These are phyloP conservation scores for Drosophila austrosaltans DNA, from an alignment of 2,888 invertebrate species.

Conservation along the genomic window DNA sequence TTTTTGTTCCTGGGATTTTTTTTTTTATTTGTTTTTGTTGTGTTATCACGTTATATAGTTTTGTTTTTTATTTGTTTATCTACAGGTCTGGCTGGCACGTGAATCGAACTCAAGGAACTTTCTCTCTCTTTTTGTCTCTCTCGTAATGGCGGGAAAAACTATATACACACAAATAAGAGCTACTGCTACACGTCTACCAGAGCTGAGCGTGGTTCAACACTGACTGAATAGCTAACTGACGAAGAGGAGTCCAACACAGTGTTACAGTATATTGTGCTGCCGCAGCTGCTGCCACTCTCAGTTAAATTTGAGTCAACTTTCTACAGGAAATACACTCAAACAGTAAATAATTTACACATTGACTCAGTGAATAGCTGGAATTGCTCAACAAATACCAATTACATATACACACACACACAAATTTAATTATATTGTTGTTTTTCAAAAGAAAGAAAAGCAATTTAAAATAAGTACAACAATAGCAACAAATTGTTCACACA, in stretches of 20 bases:
- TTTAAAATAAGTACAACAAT: constrained; percentile 11
- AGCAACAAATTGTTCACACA: constrained; percentile 27
- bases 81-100: constrained; percentile 59
- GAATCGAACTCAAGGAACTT: constrained; percentile 34
- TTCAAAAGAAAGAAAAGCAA: neutral
- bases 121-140: constrained; percentile 24
- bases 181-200: constrained; percentile 52
- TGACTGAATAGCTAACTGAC: constrained; percentile 74
- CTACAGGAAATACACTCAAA: constrained; percentile 58
- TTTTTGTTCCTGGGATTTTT: neutral
- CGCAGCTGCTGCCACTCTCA: constrained; percentile 19
- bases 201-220: constrained; percentile 71
- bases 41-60: constrained; percentile 50
- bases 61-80: constrained; percentile 62
- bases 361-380: constrained; percentile 26
- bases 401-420: constrained; percentile 5
- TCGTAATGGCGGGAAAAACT: constrained; percentile 22
- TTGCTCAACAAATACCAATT: constrained; percentile 8
- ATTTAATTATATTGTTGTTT: constrained; percentile 47
- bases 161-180: constrained; percentile 18
- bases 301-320: constrained; percentile 53
- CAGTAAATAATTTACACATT: constrained; percentile 29
- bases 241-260: constrained; percentile 34
- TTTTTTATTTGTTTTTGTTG: constrained; percentile 13
- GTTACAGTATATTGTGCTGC: constrained; percentile 28